A percentile compares a stretch with the other conserved stretches of the same genome.
These are phyloP conservation scores for Bettongia penicillata DNA, from an alignment of 2,113 vertebrate genomes.

Conservation along the genomic window DNA sequence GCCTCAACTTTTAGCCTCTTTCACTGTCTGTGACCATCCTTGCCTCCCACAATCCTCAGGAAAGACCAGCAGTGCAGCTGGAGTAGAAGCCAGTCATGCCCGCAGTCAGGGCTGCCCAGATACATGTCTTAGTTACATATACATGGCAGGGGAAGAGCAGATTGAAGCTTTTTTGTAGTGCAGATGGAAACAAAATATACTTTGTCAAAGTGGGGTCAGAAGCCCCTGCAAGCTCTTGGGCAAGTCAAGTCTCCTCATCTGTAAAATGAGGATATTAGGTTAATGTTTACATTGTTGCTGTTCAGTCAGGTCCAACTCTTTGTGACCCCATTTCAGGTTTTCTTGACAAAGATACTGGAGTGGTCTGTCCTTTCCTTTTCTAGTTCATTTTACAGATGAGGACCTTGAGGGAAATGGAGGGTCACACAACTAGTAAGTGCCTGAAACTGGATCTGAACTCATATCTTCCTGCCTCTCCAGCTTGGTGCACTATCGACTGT, in stretches of 20 bases:
- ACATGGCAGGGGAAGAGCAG: background rate
- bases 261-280: background rate
- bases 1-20: background rate
- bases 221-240: background rate
- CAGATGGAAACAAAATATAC: background rate
- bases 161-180: background rate
- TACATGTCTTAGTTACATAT: background rate
- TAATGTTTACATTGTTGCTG: background rate
- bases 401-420: too few relatives aligned
- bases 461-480: too few relatives aligned
- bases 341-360: too few relatives aligned
- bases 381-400: too few relatives aligned
- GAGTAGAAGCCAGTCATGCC: background rate
- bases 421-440: too few relatives aligned
- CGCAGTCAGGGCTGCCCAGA: background rate
- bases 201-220: background rate
- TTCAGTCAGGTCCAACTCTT: too few relatives aligned
- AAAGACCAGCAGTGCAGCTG: background rate
- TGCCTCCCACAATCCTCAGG: conserved; percentile 11
- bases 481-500: too few relatives aligned
- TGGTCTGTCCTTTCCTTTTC: too few relatives aligned
- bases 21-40: background rate
- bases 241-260: too few relatives aligned
- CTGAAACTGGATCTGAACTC: too few relatives aligned
- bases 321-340: too few relatives aligned